Evolutionary conservation across 2,888 invertebrate genomes (phyloP), one percentile per base, ranked within the genome.

Genomic region (Chymomyza caudatula): DNA sequence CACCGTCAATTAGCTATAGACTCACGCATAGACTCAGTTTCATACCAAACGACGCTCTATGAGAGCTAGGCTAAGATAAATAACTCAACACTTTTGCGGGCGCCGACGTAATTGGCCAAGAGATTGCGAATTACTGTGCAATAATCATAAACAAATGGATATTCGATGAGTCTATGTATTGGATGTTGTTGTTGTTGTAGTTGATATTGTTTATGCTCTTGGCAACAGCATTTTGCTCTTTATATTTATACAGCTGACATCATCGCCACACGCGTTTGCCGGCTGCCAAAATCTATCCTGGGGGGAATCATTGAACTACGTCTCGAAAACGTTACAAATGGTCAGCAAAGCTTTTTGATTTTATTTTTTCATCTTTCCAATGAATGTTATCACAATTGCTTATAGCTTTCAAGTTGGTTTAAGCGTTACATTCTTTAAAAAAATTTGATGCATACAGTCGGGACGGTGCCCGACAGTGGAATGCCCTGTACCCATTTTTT

Each of bases 81-180:
- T 52, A 37, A 37, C 29, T 37, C 29, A 29, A 29, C 29, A 4
- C 29, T 3, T 29, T 29, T 8, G 29, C 29, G 29, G 29, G 29
- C 29, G 29, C 29, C 29, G 17, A 47, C 15, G 47, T 47, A 47
- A 19, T 15, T 17, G 47, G 17, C 15, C 6, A 47, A 47, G n/a
- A 15, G 47, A 47, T 19, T 47, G 47, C 55, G 69, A 81, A 80
- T 71, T 69, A 71, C 77, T 77, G 71, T 67, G 69, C 69, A 84
- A 70, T 76, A 69, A 76, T 67, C 64, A 69, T 69, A 85, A 77
- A 69, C 72, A 76, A 84, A 79, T 78, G 68, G 64, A 69, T 73
- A 76, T 69, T 56, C 60, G 69, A 67, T 69, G 56, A 60, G 57
- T 37, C 42, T 5, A 43, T 56, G 62, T 54, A 15, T n/a, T 11